These are phyloP conservation scores for Dipodomys stephensi DNA, from an alignment of 2,113 vertebrate species.

Conservation along the genomic window DNA sequence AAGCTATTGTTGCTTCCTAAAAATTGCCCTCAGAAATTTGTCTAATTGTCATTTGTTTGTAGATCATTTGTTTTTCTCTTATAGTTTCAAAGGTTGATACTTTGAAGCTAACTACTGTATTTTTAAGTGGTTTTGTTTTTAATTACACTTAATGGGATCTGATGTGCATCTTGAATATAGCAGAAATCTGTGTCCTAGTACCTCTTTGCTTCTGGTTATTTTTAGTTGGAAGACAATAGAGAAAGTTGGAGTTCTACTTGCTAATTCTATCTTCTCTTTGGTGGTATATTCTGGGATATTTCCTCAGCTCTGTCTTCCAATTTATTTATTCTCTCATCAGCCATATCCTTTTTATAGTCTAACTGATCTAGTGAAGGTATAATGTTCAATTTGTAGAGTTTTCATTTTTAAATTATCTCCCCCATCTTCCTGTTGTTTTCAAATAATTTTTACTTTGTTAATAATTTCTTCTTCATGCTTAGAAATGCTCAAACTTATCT, in stretches of 20 bases:
- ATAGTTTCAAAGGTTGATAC: conserved; percentile 9
- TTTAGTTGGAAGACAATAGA: neutral
- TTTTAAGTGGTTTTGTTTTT: too few species aligned
- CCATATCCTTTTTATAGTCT: neutral
- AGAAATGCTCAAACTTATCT: neutral
- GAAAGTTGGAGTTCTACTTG: neutral
- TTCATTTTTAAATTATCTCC: neutral
- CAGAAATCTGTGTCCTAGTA: too few species aligned
- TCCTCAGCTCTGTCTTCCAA: conserved; percentile 22
- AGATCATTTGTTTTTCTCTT: neutral
- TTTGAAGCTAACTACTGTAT: neutral
- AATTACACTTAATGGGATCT: neutral
- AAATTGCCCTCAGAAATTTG: neutral
- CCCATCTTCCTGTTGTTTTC: neutral
- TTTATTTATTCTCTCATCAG: neutral
- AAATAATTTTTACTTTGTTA: neutral
- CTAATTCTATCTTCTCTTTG: neutral
- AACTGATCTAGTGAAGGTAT: conserved; percentile 1
- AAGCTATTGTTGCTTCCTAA: neutral
- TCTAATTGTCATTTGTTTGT: neutral
- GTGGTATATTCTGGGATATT: neutral
- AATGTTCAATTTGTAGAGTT: neutral
- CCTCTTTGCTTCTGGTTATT: neutral
- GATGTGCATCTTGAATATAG: neutral
- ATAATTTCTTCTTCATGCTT: neutral